Evolutionary conservation across 2,888 invertebrate species (phyloP), one percentile per base, ranked within the genome.

Genomic region (Callyntrura guangdongensis): DNA sequence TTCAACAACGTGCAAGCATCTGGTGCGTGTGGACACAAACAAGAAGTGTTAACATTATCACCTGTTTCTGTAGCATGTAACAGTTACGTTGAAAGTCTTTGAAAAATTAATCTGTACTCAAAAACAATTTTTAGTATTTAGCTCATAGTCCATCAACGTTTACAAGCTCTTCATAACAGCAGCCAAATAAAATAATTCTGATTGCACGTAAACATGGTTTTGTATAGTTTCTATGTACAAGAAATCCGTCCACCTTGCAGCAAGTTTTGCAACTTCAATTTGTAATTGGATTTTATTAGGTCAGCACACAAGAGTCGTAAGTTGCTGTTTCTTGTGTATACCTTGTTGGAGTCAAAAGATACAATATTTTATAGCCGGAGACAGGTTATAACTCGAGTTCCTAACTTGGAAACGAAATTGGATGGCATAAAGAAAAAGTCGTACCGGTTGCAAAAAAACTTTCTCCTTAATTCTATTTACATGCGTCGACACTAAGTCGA

Each of bases 241-340:
- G 36, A 36, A 36, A 6, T 36, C 2, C 36, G 6, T 6, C 36
- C 36, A 6, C 36, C 36, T 36, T 36, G 3, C 36, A 36, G 36
- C 36, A 36, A 4, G 36, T 36, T 6, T 36, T 36, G 36, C 74
- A 77, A 47, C 86, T 77, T 67, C 86, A 77, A 86, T 86, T 86
- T 86, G 86, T 67, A 86, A 64, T 79, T 47, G 53, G 45, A 49
- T 86, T 86, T 86, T 86, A 86, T 86, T 79, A 86, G 86, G 86
- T 86, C 86, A 86, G 17, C 79, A 79, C 79, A 79, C 79, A 53
- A 22, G 79, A 79, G 79, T 77, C 74, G 64, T 86, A 86, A 86
- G 86, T 86, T 86, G 79, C 72, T 64, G 14, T 27, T 79, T 59
- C 47, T 45, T 20, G 20, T 47, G n/a, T 79, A 59, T 56, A 59